Evolutionary conservation across 2,113 vertebrate species (phyloP), one percentile per base, ranked within the genome.

Genomic region (Scomber scombrus): DNA sequence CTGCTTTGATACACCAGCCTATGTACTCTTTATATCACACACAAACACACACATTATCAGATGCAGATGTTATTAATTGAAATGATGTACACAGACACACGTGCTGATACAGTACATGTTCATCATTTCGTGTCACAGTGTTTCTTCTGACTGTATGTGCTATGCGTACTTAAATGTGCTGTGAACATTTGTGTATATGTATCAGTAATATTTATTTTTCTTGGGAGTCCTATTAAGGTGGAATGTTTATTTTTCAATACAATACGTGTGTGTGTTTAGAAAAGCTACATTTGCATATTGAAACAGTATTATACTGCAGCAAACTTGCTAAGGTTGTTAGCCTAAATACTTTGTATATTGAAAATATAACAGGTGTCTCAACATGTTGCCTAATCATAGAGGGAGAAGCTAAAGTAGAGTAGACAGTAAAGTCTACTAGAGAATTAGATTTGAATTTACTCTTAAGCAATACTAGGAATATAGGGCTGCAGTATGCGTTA

Each of bases 151-250:
- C 6, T 67, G 45, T 72, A 47, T 74, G 63, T 70, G 23, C 10
- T 3, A 11, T 51, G 0, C 54, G 64, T 71, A 46, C 50, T 18
- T 80, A 62, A 62, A 50, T 49, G 58, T 76, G 47, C 15, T 87
- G 63, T 84, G 54, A 83, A 23, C 45, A 58, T 85, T 34, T 87
- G 55, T 84, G 60, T 90, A 15, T 72, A 14, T 67, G 57, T 76
- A n/a, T 70, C 55, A 45, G 67, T 62, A 16, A 34, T 11, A 2
- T 43, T 82, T 82, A 16, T 71, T 68, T 83, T 52, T 79, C 21
- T 16, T 34, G 11, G 47, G 45, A 65, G 56, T 60, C 23, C 8
- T 43, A 3, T 52, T 57, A 11, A 55, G 23, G 26, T 81, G 67
- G n/a, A 83, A 74, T 82, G 58, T 85, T 18, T 79, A 5, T 50